These are phyloP conservation scores for Hypanus sabinus DNA, from an alignment of 2,113 vertebrate genomes.

Conservation along the genomic window DNA sequence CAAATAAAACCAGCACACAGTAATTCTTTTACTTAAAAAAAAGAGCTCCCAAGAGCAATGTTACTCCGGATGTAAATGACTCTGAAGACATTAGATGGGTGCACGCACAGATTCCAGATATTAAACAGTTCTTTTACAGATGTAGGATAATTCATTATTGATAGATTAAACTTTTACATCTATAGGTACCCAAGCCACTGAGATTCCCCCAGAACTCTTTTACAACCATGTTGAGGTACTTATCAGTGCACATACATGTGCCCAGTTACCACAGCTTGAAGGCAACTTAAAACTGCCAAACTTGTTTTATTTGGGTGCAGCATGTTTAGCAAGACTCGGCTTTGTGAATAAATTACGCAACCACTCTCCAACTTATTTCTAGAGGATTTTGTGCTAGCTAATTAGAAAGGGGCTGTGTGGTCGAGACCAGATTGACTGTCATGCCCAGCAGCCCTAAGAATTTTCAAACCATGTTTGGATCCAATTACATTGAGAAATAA, in stretches of 20 bases:
- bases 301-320: not conserved
- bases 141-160: not conserved
- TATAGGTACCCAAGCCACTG: not conserved
- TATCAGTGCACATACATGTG: no score
- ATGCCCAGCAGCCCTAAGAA: not conserved
- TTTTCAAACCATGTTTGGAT: not conserved
- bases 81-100: not conserved
- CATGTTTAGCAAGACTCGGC: not conserved
- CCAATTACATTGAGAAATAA: not conserved
- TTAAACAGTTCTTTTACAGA: not conserved
- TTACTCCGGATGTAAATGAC: not conserved
- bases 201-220: not conserved
- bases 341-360: not conserved
- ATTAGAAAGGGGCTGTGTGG: not conserved
- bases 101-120: not conserved
- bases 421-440: not conserved
- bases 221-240: not conserved
- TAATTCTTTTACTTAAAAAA: not conserved
- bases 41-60: not conserved
- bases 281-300: not conserved
- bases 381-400: not conserved
- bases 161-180: not conserved
- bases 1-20: not conserved
- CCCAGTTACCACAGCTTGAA: no score
- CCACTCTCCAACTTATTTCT: not conserved